Base-by-base conservation (phyloP, 2,888 invertebrate species). In the Meloe dianella region DNA sequence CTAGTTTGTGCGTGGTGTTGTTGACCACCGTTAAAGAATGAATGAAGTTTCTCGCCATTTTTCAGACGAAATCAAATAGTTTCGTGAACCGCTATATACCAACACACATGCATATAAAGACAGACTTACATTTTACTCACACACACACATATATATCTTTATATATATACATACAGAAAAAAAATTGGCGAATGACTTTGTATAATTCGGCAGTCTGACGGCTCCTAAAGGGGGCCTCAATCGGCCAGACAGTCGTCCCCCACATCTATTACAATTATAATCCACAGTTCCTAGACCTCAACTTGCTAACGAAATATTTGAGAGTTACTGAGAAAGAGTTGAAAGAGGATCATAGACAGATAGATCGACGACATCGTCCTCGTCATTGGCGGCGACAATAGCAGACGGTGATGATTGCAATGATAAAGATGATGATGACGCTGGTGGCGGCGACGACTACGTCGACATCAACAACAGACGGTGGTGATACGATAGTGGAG, bases 101-200 rank as follows among this genome's bases (percentile, higher is more conserved):
- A 73, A 76, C 75, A 75, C 20, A 47, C 22, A 20, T 10, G 20
- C 8, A 47, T 10, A 41, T n/a, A 41, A 41, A 47, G 47, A 20
- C 47, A 47, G 47, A 47, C 38, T 41, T 41, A 41, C 47, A 47
- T 20, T 20, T 20, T 20, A 47, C 47, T 20, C 47, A 47, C 8
- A 20, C 20, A 47, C 20, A 47, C 8, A 47, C 10, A 41, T 20
- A 47, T 20, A 20, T 9, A 47, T 9, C 20, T n/a, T 20, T 20
- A 47, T 12, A 20, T 20, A 47, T 20, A 47, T 9, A 47, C 20
- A 41, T 17, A 41, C 5, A n/a, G 38, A 17, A 74, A 79, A 79
- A 79, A 81, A 80, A 80, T 78, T 79, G 76, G 78, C 80, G 78
- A 81, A 81, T 80, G 78, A 78, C 78, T 75, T 68, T 68, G 75